Evolutionary conservation across 2,113 vertebrate species (phyloP).

Genomic region (Entomyzon cyanotis): DNA sequence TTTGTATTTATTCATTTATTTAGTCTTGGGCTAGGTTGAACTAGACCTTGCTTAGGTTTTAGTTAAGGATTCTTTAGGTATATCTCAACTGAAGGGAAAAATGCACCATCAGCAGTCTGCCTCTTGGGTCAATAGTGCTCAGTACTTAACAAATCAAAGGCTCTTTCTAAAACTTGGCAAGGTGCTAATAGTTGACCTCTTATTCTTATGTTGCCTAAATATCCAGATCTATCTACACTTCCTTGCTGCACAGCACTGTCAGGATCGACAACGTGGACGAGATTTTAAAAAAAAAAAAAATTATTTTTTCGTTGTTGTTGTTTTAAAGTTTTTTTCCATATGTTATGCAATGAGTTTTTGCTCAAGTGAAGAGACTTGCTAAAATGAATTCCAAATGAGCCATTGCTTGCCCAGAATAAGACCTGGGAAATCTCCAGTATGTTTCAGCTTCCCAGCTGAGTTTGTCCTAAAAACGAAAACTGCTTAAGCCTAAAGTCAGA

Average conservation of each 20-base stretch:
- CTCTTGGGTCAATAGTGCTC: background rate
- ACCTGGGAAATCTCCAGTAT: background rate
- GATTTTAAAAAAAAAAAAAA: background rate
- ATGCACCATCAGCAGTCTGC: background rate
- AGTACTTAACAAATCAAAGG: background rate
- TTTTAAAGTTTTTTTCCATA: background rate
- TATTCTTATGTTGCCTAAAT: background rate
- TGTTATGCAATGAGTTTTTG: background rate
- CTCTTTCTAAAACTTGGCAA: background rate
- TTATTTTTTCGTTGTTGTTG: background rate
- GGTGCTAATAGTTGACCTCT: background rate
- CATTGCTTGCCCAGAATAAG: background rate
- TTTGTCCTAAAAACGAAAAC: background rate
- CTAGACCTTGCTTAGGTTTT: background rate
- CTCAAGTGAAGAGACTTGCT: background rate
- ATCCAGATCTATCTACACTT: background rate
- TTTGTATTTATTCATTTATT: no score
- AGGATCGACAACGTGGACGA: background rate
- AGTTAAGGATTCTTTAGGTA: background rate
- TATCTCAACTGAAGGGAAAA: background rate
- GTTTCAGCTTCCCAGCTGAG: background rate
- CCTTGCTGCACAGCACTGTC: background rate
- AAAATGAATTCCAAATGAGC: background rate
- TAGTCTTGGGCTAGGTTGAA: background rate
- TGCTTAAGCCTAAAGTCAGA: background rate